Evolutionary conservation across 2,113 vertebrate species (phyloP), one percentile per base, ranked within the genome.

Genomic region (Glaucomys volans): DNA sequence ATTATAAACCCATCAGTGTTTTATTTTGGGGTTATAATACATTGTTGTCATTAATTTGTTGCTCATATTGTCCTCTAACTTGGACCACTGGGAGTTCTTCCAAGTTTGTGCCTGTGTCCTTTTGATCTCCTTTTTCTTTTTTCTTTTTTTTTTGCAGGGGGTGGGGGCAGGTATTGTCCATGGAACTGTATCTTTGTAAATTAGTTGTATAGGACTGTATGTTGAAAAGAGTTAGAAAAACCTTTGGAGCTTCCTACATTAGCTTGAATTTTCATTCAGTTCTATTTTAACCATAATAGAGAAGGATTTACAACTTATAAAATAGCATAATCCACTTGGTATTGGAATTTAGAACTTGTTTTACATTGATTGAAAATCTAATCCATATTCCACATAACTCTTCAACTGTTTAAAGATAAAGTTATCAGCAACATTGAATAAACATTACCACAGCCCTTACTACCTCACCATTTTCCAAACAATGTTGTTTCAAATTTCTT

Each of bases 11-110:
- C 18, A 52, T 59, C 17, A 14, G 32, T 81, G 42, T 71, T 64
- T 81, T 81, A 89, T 57, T 92, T 95, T 90, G 95, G 86, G 26
- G 71, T 93, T 90, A 42, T 40, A 92, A 57, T 95, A 64, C 40
- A 30, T 62, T 77, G 62, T 62, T 50, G 22, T 52, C 35, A 40
- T 30, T 86, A 35, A 77, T 94, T 67, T 95, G 62, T 91, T 94
- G 64, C 57, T 85, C 26, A 80, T 35, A 37, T 66, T 81, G 35
- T 81, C 57, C 35, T 85, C 37, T 40, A 77, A 1, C 35, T 79
- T 82, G 87, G 69, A 64, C 62, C 47, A 69, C 8, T 74, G 8
- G 64, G 16, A 83, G 52, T 32, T 71, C 40, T 95, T 83, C 66
- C 54, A 79, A 24, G 30, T 44, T 87, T 47, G 57, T 17, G 35